Evolutionary conservation across 2,888 invertebrate genomes (phyloP).

Genomic region (Latrodectus elegans): DNA sequence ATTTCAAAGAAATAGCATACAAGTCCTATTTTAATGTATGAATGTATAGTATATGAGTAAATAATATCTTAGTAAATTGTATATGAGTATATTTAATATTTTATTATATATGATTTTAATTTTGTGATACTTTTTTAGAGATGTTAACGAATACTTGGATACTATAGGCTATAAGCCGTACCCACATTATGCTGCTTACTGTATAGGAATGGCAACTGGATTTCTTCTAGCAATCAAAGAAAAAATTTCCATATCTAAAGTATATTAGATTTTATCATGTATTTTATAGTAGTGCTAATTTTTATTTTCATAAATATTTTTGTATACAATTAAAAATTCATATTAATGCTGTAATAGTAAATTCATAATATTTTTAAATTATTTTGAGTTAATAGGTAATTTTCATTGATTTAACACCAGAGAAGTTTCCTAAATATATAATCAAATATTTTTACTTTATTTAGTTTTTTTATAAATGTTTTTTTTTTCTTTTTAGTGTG

Average conservation of each 20-base stretch:
- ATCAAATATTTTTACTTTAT: too few relatives aligned
- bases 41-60: too few relatives aligned
- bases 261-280: neutral
- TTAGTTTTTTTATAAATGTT: too few relatives aligned
- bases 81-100: too few relatives aligned
- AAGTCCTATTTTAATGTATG: neutral
- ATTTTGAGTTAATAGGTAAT: too few relatives aligned
- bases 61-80: too few relatives aligned
- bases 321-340: conserved; percentile 3
- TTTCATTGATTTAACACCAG: too few relatives aligned
- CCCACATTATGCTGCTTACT: conserved; percentile 66
- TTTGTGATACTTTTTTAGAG: conserved; percentile 26
- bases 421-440: too few relatives aligned
- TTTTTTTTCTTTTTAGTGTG: conserved; percentile 31
- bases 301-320: neutral
- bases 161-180: conserved; percentile 68
- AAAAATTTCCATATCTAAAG: conserved; percentile 56
- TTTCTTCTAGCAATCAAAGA: conserved; percentile 56
- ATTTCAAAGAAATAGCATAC: neutral
- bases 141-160: conserved; percentile 67
- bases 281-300: too few relatives aligned
- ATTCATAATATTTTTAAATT: too few relatives aligned
- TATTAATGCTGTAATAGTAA: too few relatives aligned
- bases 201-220: conserved; percentile 69
- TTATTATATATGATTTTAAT: neutral